phyloP scores from a whole-genome alignment of 64 coral and sea anemone genomes.

The Stylophora pistillata region DNA sequence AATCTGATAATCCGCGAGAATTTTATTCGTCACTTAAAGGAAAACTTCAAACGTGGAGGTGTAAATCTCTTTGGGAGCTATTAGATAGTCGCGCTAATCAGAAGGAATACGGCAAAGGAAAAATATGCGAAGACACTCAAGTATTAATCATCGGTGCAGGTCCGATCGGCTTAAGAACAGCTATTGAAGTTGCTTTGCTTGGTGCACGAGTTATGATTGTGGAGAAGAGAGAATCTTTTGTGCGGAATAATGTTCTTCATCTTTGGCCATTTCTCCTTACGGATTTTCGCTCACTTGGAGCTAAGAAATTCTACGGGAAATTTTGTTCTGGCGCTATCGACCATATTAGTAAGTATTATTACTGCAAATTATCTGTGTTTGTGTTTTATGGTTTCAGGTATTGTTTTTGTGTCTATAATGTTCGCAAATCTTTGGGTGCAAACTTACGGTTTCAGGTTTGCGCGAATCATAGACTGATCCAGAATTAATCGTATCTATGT shows the following conservation, averaged over 20 bases:
- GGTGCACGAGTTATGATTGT: constrained; percentile 94
- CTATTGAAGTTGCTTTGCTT: constrained; percentile 89
- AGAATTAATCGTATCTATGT: not conserved
- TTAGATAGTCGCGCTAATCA: constrained; percentile 91
- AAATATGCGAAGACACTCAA: constrained; percentile 93
- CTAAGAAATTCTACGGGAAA: constrained; percentile 95
- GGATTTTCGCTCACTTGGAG: constrained; percentile 96
- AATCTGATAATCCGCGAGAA: constrained; percentile 78
- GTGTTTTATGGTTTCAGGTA: not conserved
- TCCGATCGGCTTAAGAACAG: constrained; percentile 92
- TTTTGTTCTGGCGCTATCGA: constrained; percentile 96
- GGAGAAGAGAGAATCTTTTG: constrained; percentile 84
- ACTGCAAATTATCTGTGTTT: not conserved
- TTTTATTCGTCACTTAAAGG: constrained; percentile 81
- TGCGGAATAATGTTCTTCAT: constrained; percentile 96
- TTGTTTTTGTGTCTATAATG: not conserved
- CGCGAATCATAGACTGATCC: not conserved
- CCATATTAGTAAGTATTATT: constrained; percentile 90
- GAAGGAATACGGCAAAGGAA: constrained; percentile 88
- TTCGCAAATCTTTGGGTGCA: not conserved
- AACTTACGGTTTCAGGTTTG: not conserved
- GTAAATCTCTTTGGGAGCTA: constrained; percentile 93
- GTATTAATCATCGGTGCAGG: constrained; percentile 89
- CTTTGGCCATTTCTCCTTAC: constrained; percentile 95
- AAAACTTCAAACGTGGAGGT: constrained; percentile 95